Conservation (phyloP, 2,113 vertebrate species). For the Tor tambroides region DNA sequence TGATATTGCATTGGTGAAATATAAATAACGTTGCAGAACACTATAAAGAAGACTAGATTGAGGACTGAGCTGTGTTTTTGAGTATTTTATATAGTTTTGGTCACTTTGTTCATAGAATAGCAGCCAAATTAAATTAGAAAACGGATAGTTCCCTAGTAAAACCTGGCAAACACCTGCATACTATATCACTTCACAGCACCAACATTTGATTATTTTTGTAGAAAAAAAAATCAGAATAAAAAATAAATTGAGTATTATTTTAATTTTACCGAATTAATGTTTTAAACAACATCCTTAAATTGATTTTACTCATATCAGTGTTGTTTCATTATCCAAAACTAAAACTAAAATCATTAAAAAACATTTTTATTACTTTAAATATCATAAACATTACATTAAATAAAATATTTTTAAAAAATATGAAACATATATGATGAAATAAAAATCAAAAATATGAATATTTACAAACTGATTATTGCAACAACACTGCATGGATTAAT, state of each 20-base stretch:
- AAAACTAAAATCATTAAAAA: no score
- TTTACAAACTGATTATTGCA: no score
- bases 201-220: neutral
- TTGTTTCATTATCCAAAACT: no score
- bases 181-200: neutral
- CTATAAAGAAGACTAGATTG: neutral
- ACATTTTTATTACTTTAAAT: neutral
- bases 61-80: neutral
- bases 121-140: neutral
- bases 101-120: neutral
- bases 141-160: neutral
- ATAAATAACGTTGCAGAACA: neutral
- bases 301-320: neutral
- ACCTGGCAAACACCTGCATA: neutral
- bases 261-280: no score
- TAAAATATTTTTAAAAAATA: no score
- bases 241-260: no score
- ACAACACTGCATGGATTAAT: no score
- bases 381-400: neutral
- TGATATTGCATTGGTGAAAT: slow-evolving; percentile 1
- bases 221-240: no score
- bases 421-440: no score
- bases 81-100: neutral
- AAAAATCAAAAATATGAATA: no score
- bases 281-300: no score